Evolutionary conservation across 2,888 invertebrate genomes (phyloP), one percentile per base, ranked within the genome.

Genomic region (Micropterix aruncella): DNA sequence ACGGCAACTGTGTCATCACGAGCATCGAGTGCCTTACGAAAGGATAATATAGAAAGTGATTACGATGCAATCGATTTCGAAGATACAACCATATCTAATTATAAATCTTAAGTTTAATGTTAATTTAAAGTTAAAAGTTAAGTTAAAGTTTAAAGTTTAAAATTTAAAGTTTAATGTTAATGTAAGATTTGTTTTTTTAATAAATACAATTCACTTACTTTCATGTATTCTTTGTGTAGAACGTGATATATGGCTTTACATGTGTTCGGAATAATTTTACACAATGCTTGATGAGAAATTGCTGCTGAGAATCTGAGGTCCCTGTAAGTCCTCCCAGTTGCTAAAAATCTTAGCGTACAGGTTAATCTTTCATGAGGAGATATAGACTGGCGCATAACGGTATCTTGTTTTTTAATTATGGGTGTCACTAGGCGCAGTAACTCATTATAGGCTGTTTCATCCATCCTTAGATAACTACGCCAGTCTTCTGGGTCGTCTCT

Each of bases 401-500:
- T n/a, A n/a, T n/a, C n/a, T n/a, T n/a, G n/a, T n/a, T n/a, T n/a
- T n/a, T n/a, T n/a, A n/a, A n/a, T n/a, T n/a, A n/a, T n/a, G n/a
- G 36, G 36, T 7, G 36, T 27, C 36, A 27, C 36, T 27, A 27
- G 36, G 36, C 36, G n/a, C 36, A 27, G 36, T 27, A 27, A 27
- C 36, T 27, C n/a, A 27, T 27, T 27, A 27, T 27, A 27, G 36
- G 36, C 36, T 27, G 36, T 27, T 27, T n/a, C 36, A 27, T 27
- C n/a, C 36, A 27, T 27, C 36, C 36, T 27, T 27, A 27, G 36
- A 27, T 27, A 27, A 27, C 36, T n/a, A 27, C 36, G 7, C n/a
- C n/a, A 27, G 36, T 27, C 36, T 27, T 27, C 36, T 27, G 36
- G n/a, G n/a, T 27, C 36, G 7, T 27, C 36, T 27, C 7, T n/a